Evolutionary conservation across 2,888 invertebrate genomes (phyloP).

Genomic region (Ormyrus thymus): DNA sequence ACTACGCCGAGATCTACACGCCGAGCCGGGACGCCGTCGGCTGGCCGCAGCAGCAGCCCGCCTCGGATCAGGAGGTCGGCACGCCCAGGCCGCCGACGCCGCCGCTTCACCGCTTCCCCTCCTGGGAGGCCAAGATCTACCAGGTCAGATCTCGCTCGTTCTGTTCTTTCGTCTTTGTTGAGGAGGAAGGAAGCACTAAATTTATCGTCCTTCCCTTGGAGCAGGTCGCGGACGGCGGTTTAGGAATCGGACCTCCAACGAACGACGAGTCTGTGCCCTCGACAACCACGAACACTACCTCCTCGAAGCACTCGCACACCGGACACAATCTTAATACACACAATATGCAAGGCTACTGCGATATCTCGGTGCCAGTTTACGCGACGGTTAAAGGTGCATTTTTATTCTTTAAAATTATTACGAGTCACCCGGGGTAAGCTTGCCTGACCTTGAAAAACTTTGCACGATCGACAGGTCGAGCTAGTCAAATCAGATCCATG

Average conservation of each 20-base stretch:
- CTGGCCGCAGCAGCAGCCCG: constrained; percentile 74
- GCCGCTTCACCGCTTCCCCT: constrained; percentile 92
- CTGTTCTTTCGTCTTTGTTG: not conserved
- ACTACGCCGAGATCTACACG: constrained; percentile 95
- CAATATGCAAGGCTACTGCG: constrained; percentile 88
- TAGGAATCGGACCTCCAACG: constrained; percentile 71
- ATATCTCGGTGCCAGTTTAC: constrained; percentile 95
- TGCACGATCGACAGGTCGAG: constrained; percentile 77
- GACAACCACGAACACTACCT: constrained; percentile 67
- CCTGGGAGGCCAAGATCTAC: constrained; percentile 97
- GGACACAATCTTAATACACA: constrained; percentile 72
- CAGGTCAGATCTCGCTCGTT: constrained; percentile 80
- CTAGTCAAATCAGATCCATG: constrained; percentile 96
- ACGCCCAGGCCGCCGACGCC: constrained; percentile 88
- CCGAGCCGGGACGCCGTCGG: constrained; percentile 86
- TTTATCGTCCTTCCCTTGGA: constrained; percentile 2
- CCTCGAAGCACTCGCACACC: constrained; percentile 72
- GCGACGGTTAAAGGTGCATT: constrained; percentile 89
- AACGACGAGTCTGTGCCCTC: constrained; percentile 71
- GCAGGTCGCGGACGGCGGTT: constrained; percentile 73
- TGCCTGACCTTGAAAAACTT: too few species aligned
- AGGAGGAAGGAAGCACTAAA: too few species aligned
- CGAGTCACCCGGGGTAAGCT: too few species aligned
- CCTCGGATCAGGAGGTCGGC: constrained; percentile 18
- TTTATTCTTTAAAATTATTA: too few species aligned